These are phyloP conservation scores for Nymphalis io DNA, from an alignment of 1,140 invertebrate species.

Conservation along the genomic window DNA sequence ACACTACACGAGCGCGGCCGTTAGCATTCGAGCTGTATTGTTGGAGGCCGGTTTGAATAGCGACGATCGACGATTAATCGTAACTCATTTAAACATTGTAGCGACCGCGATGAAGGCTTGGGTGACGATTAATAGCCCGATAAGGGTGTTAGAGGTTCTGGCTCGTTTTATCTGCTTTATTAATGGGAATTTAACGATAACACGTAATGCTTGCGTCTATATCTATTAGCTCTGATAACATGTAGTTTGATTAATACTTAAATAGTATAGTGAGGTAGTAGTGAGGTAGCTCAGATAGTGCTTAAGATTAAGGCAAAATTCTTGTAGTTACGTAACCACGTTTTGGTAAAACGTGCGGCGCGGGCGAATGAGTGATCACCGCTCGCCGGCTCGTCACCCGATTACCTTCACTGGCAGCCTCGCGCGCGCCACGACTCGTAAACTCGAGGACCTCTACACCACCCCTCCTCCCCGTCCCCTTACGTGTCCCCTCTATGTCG, in stretches of 20 bases:
- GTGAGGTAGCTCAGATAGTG: no score
- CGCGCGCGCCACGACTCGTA: slow-evolving; percentile 6
- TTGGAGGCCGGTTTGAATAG: background rate
- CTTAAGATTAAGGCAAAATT: no score
- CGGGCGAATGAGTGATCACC: slow-evolving; percentile 5
- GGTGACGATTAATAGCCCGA: slow-evolving; percentile 16
- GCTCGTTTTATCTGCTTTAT: background rate
- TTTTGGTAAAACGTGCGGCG: background rate
- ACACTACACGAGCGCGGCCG: background rate
- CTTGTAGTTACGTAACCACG: background rate
- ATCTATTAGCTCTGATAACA: background rate
- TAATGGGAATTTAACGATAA: background rate
- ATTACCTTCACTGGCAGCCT: slow-evolving; percentile 27
- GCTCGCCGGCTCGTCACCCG: slow-evolving; percentile 14
- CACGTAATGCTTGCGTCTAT: background rate
- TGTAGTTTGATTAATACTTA: background rate
- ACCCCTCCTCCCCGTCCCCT: background rate
- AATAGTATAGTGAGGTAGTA: no score
- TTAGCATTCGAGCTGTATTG: slow-evolving; percentile 14
- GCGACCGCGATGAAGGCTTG: slow-evolving; percentile 9
- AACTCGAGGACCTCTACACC: background rate
- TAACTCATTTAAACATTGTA: slow-evolving; percentile 27
- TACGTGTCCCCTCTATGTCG: no score
- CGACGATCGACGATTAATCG: slow-evolving; percentile 21
- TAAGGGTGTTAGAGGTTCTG: slow-evolving; percentile 8